A percentile compares a stretch with the other conserved stretches of the same genome.
phyloP scores from a whole-genome alignment of 2,797 vertebrate species.

The Chiroxiphia lanceolata region DNA sequence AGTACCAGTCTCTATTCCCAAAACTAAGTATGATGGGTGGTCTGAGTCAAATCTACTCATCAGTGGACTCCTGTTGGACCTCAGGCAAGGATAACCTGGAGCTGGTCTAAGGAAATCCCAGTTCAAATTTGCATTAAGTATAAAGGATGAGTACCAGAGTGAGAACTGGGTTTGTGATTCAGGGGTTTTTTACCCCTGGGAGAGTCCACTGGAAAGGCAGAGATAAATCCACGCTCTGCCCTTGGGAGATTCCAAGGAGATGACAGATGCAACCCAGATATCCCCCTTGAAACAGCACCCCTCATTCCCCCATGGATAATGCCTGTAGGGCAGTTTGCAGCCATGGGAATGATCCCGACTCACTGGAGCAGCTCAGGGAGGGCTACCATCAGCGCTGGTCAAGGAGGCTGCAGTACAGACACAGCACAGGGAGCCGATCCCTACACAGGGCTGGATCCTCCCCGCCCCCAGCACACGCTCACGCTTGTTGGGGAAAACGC shows the following conservation, averaged over 20 bases:
- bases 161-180: not conserved
- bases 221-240: not conserved
- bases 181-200: not conserved
- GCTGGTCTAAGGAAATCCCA: not conserved
- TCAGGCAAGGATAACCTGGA: not conserved
- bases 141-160: not conserved
- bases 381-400: not conserved
- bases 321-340: not conserved
- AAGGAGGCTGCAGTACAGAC: not conserved
- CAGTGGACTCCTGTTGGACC: not conserved
- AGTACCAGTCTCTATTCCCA: not conserved
- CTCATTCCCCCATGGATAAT: rapidly evolving
- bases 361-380: not conserved
- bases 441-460: not conserved
- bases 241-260: not conserved
- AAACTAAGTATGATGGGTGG: not conserved
- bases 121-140: not conserved
- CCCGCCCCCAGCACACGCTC: conserved; percentile 40
- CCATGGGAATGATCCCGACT: not conserved
- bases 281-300: not conserved
- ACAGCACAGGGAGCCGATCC: not conserved
- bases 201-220: not conserved
- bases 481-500: conserved; percentile 26
- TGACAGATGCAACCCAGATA: not conserved
- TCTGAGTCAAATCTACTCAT: not conserved